Evolutionary conservation across 2,888 invertebrate species (phyloP), one percentile per base, ranked within the genome.

Genomic region (Aphodius granarius): DNA sequence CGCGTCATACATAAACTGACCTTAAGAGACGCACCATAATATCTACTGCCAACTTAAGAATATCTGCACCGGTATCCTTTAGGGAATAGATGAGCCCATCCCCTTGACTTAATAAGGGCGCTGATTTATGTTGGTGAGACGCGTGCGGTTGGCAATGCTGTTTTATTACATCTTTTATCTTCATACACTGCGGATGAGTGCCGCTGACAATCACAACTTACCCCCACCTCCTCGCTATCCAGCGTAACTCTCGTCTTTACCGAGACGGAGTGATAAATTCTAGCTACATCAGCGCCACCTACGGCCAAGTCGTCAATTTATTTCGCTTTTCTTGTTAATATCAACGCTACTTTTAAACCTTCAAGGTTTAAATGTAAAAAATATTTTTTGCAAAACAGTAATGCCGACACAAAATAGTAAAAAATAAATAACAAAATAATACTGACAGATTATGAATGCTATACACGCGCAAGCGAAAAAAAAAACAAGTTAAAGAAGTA

Each of bases 51-150:
- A 43, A 43, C 13, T 43, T 43, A 43, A 13, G 43, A 43, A 43
- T 43, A 9, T 43, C 43, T 43, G 43, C 43, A 43, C 1, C 13
- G 43, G 4, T 9, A 13, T 43, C 43, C 43, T 43, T 43, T 43
- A 43, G 6, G 9, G 13, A 43, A 43, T 43, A 43, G 43, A 43
- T 43, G 43, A 43, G 43, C 43, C n/a, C 22, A 84, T 81, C 84
- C 85, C 86, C 86, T 86, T 85, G 86, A 86, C 85, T 86, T 86
- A 86, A 86, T 86, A 85, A 85, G 85, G 80, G 68, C 80, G 79
- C 79, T 86, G 86, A 86, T 86, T 86, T 86, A 86, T 86, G 84
- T 86, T 85, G 85, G 85, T 83, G 84, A 84, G 83, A 82, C 82
- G 83, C 81, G 85, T 86, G 86, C 83, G 82, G 82, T 81, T 86